Conservation (phyloP, 2,113 vertebrate genomes). For the Apistogramma diplotaenia region DNA sequence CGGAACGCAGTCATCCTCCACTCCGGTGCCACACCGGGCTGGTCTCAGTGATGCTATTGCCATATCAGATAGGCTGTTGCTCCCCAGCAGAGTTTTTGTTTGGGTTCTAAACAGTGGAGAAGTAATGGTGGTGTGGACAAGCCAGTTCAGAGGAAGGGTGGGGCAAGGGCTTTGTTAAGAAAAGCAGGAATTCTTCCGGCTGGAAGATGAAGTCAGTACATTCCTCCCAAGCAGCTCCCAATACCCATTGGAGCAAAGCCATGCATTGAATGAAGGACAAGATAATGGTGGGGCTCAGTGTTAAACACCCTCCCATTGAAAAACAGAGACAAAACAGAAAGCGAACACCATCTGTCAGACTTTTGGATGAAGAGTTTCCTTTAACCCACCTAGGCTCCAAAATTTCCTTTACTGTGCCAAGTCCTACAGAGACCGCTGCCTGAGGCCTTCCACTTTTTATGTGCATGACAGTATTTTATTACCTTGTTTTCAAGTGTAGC, state of each 20-base stretch:
- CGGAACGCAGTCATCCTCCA: neutral
- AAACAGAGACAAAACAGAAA: constrained; percentile 36
- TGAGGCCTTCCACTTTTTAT: constrained; percentile 54
- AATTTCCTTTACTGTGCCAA: constrained; percentile 47
- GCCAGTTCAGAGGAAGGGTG: constrained; percentile 31
- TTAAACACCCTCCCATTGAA: constrained; percentile 54
- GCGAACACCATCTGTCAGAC: constrained; percentile 64
- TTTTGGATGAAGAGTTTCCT: constrained; percentile 45
- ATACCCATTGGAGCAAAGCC: constrained; percentile 65
- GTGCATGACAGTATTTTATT: constrained; percentile 55
- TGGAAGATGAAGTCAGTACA: constrained; percentile 74
- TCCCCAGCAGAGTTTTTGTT: constrained; percentile 42
- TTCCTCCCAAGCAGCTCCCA: constrained; percentile 69
- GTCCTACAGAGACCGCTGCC: constrained; percentile 40
- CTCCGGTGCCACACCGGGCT: constrained; percentile 6
- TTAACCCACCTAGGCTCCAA: constrained; percentile 48
- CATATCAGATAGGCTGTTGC: constrained; percentile 56
- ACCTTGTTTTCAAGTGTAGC: constrained; percentile 57
- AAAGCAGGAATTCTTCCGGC: constrained; percentile 57
- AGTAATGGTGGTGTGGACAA: constrained; percentile 29
- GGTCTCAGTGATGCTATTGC: constrained; percentile 47
- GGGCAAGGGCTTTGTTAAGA: constrained; percentile 51
- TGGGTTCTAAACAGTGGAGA: constrained; percentile 51
- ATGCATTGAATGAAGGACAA: constrained; percentile 52
- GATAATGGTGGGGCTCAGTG: constrained; percentile 54